Evolutionary conservation across 37 sponge, comb jelly and placozoan genomes (phyloP), one percentile per base, ranked within the genome.

Genomic region (Halichondria panicea): DNA sequence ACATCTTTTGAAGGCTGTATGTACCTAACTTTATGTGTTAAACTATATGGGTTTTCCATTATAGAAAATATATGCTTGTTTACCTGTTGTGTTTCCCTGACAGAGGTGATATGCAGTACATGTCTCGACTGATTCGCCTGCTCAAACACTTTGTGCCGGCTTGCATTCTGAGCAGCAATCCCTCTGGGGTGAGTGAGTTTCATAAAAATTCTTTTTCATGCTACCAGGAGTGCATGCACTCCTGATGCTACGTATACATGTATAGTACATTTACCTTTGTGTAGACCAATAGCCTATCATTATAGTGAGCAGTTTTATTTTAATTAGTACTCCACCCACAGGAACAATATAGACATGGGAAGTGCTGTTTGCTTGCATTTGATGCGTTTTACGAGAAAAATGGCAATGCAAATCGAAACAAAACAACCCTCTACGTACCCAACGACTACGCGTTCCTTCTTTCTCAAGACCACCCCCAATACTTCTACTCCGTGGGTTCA

Each of bases 351-450:
- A 42, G 69, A 6, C 72, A 80, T 41, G 83, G 79, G 19, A 79
- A 81, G 58, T 41, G 45, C 31, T 85, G 87, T 69, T 61, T 90
- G 1, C 75, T 90, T 21, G 76, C 90, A 0, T 90, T 90, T 74
- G 90, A 90, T 54, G 68, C 57, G 9, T 90, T 84, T 60, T 75
- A 84, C 75, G 66, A 74, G 13, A 80, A 75, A 44, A 46, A 78
- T 25, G 90, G 90, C 40, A 22, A 15, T 30, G 58, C 18, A 44
- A 55, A 84, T 45, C 31, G 35, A 36, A 6, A 66, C 38, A 84
- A 75, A 41, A 90, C 90, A 0, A 90, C 90, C n/a, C 37, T 90
- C 38, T 91, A 87, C 50, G 77, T 94, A 15, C 95, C 95, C 9
- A 94, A 91, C 61, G 89, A 88, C 22, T 94, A 94, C 53, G 46